Evolutionary conservation across 1,140 invertebrate genomes (phyloP).

Genomic region (Paracyclopina nana): DNA sequence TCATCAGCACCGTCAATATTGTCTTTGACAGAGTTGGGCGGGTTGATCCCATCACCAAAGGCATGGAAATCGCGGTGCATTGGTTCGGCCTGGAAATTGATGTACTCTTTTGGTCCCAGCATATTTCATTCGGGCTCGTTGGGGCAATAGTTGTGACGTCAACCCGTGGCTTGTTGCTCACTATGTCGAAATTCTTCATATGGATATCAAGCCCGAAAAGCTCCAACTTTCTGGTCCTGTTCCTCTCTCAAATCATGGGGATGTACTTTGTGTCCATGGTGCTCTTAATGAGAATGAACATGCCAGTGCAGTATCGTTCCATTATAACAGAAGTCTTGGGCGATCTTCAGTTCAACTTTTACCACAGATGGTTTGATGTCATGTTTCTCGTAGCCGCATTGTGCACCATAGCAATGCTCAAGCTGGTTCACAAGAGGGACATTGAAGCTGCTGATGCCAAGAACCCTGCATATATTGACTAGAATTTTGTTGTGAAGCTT

Average conservation of each 20-base stretch:
- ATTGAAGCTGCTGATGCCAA: neutral
- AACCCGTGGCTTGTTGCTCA: conserved; percentile 41
- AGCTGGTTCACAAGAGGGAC: conserved; percentile 71
- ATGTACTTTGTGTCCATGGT: conserved; percentile 99
- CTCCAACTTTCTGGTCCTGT: conserved; percentile 91
- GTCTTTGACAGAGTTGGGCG: conserved; percentile 96
- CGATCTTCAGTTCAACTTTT: conserved; percentile 97
- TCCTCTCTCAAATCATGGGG: conserved; percentile 46
- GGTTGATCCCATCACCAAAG: conserved; percentile 91
- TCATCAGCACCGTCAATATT: conserved; percentile 95
- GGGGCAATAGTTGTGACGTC: conserved; percentile 97
- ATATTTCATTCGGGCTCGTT: conserved; percentile 88
- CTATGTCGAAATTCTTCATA: conserved; percentile 73
- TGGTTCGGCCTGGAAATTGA: conserved; percentile 93
- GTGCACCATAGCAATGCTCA: conserved; percentile 84
- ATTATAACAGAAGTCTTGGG: conserved; percentile 92
- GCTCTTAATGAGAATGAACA: conserved; percentile 95
- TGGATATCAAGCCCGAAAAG: conserved; percentile 98
- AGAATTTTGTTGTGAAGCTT: too few relatives aligned
- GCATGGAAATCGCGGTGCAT: conserved; percentile 83
- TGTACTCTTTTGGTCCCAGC: conserved; percentile 95
- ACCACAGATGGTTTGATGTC: conserved; percentile 99
- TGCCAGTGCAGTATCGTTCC: conserved; percentile 88
- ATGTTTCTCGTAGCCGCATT: conserved; percentile 95
- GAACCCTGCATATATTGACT: neutral